Conservation (phyloP, 2,113 vertebrate genomes). For the Nothoprocta perdicaria region DNA sequence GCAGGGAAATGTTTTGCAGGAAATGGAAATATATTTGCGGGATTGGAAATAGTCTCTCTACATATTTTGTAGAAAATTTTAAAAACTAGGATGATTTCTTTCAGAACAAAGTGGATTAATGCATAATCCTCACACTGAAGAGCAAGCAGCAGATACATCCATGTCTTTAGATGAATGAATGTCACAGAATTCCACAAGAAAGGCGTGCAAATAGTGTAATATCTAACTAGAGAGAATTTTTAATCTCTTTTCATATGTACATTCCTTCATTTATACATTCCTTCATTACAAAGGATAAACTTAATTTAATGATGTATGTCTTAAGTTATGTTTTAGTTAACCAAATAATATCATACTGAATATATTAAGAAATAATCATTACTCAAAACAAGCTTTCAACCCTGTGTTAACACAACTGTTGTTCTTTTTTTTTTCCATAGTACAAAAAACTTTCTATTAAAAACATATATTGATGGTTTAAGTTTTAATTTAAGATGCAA, state of each 20-base stretch:
- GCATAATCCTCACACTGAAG: neutral
- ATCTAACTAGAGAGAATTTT: neutral
- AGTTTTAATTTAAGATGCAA: neutral
- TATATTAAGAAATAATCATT: neutral
- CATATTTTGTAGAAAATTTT: neutral
- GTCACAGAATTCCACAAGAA: neutral
- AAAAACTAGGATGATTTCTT: neutral
- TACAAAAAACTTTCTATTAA: neutral
- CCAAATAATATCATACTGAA: neutral
- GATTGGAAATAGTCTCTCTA: neutral
- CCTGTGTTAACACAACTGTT: neutral
- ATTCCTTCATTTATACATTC: neutral
- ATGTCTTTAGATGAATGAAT: neutral
- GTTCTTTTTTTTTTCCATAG: neutral
- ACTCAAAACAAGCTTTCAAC: neutral
- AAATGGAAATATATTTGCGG: neutral
- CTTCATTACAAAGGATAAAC: neutral
- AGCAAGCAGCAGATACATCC: neutral
- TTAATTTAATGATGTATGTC: neutral
- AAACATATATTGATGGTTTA: neutral
- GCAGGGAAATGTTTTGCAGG: neutral
- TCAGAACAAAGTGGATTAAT: neutral
- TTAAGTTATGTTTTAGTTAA: neutral
- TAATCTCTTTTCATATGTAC: neutral
- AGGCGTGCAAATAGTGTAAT: fast-evolving